Base-by-base conservation (phyloP, 2,888 invertebrate species). In the Dioctria linearis region DNA sequence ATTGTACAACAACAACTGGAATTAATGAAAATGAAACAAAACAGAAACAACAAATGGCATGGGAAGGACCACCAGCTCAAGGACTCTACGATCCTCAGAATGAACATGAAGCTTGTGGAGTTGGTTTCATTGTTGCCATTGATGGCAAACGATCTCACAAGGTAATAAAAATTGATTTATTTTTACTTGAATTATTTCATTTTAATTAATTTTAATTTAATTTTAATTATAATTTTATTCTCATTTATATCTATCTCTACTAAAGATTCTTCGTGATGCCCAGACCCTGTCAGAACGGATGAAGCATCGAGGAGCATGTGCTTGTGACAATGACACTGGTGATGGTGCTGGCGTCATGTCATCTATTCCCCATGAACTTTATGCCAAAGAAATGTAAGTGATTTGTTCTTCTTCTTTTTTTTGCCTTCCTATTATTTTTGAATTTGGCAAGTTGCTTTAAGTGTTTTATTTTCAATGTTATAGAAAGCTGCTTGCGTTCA, bases 281-380 rank as follows among this genome's bases (percentile, higher is more conserved):
- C 95, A 98, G 90, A 95, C 92, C 85, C 93, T 99, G 90, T 95
- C 99, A 82, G 94, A 95, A 89, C 95, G 99, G 86, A 99, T 99
- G 99, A 97, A 98, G 91, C 99, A 99, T 91, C 95, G 99, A 84
- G 99, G 99, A 86, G 99, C 99, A 75, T 98, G 98, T 90, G 97
- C 98, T 61, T 98, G 98, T 90, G 99, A 99, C 91, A 99, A 99
- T 90, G 98, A 99, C 90, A 98, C 98, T 78, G 99, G 99, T 81
- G 99, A 99, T 90, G 99, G 99, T 83, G 99, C 99, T 83, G 99
- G 99, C 80, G 96, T 99, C 82, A 92, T 99, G 87, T 95, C 96
- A 83, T 97, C 98, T 86, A 98, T 99, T 87, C 99, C 99, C 65
- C 98, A 99, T 89, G 93, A 94, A 86, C 94, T 98, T 88, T 99